A percentile compares a stretch with the other conserved stretches of the same genome.
These are phyloP conservation scores for human DNA, from an alignment of 2,113 vertebrate species.

Conservation along the genomic window GRCh38 chr6:158018001-158018500, in stretches of 20 bases:
- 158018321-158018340: neutral
- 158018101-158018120: neutral
- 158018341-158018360: neutral
- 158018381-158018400: neutral
- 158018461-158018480: accelerated
- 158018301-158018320: too few species aligned
- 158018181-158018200: accelerated
- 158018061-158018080: accelerated
- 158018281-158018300: neutral
- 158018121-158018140: neutral
- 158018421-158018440: neutral
- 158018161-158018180: neutral
- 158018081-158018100: neutral
- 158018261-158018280: accelerated
- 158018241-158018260: neutral
- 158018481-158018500: neutral
- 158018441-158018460: accelerated
- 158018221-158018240: neutral
- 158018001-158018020: neutral
- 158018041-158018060: neutral
- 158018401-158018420: neutral
- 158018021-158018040: neutral
- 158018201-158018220: neutral
- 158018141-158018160: neutral
- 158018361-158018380: neutral